A percentile compares a stretch with the other conserved stretches of the same genome.
Conservation (phyloP, 2,113 vertebrate genomes). For the Psilopogon haemacephalus region DNA sequence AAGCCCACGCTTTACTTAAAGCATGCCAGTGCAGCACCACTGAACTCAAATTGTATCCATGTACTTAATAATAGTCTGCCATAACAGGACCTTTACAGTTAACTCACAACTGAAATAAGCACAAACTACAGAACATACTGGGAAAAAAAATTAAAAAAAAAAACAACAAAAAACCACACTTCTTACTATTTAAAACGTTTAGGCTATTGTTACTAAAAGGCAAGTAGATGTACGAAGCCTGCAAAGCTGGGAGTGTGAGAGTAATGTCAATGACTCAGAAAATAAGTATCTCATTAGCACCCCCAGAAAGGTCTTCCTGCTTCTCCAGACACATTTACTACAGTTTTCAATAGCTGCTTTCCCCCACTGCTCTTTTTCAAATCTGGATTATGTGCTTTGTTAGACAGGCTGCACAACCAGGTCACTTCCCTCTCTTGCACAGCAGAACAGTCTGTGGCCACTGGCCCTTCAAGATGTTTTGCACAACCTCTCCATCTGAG, state of each 20-base stretch:
- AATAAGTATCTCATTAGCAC: background rate
- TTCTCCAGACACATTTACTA: background rate
- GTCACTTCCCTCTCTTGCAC: constrained; percentile 7
- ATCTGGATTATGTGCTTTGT: background rate
- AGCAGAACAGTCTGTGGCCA: background rate
- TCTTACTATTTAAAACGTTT: background rate
- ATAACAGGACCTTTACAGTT: background rate
- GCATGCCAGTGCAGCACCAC: background rate
- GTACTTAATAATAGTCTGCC: background rate
- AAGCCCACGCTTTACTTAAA: background rate
- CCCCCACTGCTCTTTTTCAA: background rate
- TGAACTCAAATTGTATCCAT: background rate
- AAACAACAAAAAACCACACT: too few species aligned
- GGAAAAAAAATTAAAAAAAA: too few species aligned
- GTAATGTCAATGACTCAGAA: background rate
- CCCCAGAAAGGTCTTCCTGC: background rate
- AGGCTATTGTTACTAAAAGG: background rate
- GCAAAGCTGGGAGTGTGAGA: background rate
- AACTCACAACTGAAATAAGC: background rate
- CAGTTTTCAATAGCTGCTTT: constrained; percentile 7
- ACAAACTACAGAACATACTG: background rate
- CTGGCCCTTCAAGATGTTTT: constrained; percentile 6
- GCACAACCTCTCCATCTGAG: background rate
- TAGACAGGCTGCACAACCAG: constrained; percentile 11
- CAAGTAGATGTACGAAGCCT: background rate